These are phyloP conservation scores for Tholera decimalis DNA, from an alignment of 2,888 invertebrate species.

Conservation along the genomic window DNA sequence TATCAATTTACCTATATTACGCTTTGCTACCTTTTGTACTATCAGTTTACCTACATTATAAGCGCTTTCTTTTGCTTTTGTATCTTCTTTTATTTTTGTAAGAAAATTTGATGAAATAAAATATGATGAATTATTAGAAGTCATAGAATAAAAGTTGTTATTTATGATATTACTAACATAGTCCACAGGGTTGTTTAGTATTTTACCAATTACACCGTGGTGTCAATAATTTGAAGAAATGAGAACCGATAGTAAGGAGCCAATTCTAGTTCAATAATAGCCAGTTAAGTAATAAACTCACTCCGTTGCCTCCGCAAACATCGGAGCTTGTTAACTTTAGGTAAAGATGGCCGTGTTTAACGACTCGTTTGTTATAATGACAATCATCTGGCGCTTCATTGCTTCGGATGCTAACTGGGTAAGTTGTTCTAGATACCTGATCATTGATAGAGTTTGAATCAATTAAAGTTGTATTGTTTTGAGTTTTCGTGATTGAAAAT, in stretches of 20 bases:
- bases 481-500: neutral
- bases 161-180: no score
- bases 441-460: neutral
- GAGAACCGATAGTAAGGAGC: slow-evolving; percentile 47
- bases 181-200: no score
- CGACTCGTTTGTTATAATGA: slow-evolving; percentile 51
- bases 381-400: slow-evolving; percentile 43
- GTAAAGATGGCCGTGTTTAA: slow-evolving; percentile 52
- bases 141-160: no score
- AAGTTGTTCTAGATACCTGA: slow-evolving; percentile 5
- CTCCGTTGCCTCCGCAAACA: slow-evolving; percentile 60
- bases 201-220: no score
- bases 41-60: no score
- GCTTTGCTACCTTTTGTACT: no score
- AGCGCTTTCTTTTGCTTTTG: no score
- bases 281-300: slow-evolving; percentile 68
- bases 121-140: no score
- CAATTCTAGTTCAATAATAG: slow-evolving; percentile 63
- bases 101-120: no score
- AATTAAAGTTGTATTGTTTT: slow-evolving; percentile 11
- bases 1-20: no score
- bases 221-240: neutral
- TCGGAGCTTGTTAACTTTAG: slow-evolving; percentile 62
- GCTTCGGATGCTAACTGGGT: slow-evolving; percentile 19
- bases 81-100: no score